Evolutionary conservation across 1,140 invertebrate species (phyloP), one percentile per base, ranked within the genome.

Genomic region (Ceratitis capitata): DNA sequence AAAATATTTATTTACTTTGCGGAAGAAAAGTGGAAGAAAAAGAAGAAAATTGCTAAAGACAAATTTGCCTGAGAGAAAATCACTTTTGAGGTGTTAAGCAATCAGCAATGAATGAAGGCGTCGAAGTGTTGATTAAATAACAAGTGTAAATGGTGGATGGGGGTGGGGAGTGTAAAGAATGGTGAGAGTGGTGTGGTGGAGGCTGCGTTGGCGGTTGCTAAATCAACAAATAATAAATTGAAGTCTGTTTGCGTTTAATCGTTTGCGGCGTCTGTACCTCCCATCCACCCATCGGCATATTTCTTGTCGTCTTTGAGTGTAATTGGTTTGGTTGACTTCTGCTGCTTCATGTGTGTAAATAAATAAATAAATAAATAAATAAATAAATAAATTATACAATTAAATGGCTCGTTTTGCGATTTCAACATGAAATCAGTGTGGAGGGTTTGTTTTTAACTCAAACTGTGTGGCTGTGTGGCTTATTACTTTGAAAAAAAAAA

Each of bases 71-170:
- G 19, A 78, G 39, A 45, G 39, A 7, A 82, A 51, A 84, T 45
- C n/a, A n/a, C 32, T 58, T 14, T 6, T 4, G 51, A 61, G 42
- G 51, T 84, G 51, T 58, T 56, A 84, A 84, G 56, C 39, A 84
- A 74, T 85, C 47, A n/a, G n/a, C n/a, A 42, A 78, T 85, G 35
- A 61, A 61, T n/a, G n/a, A 61, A 78, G 39, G 69, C 69, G 42
- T 78, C 47, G 45, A n/a, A n/a, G n/a, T n/a, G 29, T 45, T 61
- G 35, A 84, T 84, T 84, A 19, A 84, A 64, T 61, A 49, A 49
- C 19, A 26, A 1, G 12, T 12, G n/a, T 3, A 56, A 29, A 69
- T 69, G 26, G 45, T 51, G 53, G 56, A 42, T 35, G 82, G 1
- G n/a, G 23, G 23, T 23, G 1, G n/a, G 26, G 51, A 0, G 23